These are phyloP conservation scores for Halcyon senegalensis DNA, from an alignment of 2,113 vertebrate species.

Conservation along the genomic window DNA sequence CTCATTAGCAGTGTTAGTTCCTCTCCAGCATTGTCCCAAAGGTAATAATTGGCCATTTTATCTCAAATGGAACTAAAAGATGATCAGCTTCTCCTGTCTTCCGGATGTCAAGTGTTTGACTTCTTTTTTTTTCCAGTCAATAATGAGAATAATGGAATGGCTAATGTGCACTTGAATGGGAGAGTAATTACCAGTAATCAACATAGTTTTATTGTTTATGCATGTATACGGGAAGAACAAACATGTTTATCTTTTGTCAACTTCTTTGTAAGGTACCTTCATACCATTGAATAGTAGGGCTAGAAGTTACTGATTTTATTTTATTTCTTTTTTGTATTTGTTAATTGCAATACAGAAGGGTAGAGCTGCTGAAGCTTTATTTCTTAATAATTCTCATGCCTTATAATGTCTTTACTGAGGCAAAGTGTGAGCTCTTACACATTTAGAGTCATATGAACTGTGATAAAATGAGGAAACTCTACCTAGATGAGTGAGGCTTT, in stretches of 20 bases:
- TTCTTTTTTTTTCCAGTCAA: not conserved
- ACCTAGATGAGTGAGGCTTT: not conserved
- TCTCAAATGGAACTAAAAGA: not conserved
- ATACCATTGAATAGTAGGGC: not conserved
- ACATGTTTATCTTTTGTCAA: not conserved
- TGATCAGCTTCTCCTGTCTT: not conserved
- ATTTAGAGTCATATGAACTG: not conserved
- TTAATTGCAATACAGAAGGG: not conserved
- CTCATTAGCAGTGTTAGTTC: not conserved
- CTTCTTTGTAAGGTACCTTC: not conserved
- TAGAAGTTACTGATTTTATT: not conserved
- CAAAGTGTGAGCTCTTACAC: not conserved
- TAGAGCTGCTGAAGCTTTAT: not conserved
- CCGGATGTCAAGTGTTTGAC: not conserved
- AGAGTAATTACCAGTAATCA: not conserved
- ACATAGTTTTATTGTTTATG: not conserved
- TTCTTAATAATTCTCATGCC: not conserved
- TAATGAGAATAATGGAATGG: constrained; percentile 1
- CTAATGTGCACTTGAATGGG: not conserved
- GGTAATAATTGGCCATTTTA: not conserved
- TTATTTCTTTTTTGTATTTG: not conserved
- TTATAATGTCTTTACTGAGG: not conserved
- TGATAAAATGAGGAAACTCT: not conserved
- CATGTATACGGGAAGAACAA: not conserved
- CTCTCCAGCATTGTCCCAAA: not conserved